Evolutionary conservation across 2,888 invertebrate species (phyloP).

Genomic region (Lordiphosa andalusiaca): DNA sequence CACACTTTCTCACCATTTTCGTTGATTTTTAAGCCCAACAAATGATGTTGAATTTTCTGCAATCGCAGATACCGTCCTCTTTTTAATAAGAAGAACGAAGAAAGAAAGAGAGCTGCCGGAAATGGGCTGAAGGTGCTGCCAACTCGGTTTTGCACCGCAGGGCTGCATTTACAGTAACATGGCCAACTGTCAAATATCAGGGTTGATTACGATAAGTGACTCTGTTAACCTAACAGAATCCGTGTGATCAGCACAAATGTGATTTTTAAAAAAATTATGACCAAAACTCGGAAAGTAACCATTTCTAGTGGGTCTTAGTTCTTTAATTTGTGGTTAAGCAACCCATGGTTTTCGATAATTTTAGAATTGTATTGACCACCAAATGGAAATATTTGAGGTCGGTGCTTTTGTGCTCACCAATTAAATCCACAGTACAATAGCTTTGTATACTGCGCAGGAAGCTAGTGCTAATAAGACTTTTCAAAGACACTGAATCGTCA

Average conservation of each 20-base stretch:
- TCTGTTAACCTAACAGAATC: background rate
- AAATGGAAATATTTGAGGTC: too few relatives aligned
- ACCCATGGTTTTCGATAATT: too few relatives aligned
- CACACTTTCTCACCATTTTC: conserved; percentile 77
- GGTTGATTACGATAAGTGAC: background rate
- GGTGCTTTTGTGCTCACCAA: too few relatives aligned
- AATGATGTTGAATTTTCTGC: conserved; percentile 69
- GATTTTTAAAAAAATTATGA: too few relatives aligned
- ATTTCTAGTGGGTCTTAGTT: too few relatives aligned
- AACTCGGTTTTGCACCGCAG: conserved; percentile 37
- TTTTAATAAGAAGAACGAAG: conserved; percentile 77
- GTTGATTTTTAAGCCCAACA: conserved; percentile 71
- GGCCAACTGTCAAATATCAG: conserved; percentile 41
- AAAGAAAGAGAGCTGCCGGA: conserved; percentile 79
- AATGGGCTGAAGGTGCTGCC: conserved; percentile 49
- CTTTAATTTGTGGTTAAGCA: too few relatives aligned
- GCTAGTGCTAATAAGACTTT: too few relatives aligned
- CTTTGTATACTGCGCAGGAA: too few relatives aligned
- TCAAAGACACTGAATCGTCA: too few relatives aligned
- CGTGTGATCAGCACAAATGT: background rate
- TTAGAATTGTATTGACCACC: too few relatives aligned
- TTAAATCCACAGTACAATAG: too few relatives aligned
- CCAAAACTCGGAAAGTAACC: too few relatives aligned
- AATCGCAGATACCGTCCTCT: conserved; percentile 79
- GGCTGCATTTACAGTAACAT: conserved; percentile 51